A percentile compares a stretch with the other conserved stretches of the same genome.
phyloP scores from a whole-genome alignment of 2,797 vertebrate genomes.

The Dallia pectoralis region DNA sequence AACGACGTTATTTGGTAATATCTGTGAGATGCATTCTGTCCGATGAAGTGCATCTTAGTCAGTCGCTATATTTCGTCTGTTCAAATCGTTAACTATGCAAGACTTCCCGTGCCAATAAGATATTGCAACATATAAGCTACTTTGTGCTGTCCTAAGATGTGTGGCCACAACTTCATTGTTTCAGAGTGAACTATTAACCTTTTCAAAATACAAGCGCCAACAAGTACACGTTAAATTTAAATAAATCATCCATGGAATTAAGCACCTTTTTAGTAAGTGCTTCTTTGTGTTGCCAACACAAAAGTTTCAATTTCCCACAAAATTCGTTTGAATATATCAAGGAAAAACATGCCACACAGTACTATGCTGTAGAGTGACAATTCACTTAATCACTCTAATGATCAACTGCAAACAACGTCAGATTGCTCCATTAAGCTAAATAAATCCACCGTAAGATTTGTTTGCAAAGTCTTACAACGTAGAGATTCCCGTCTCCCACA shows the following conservation, averaged over 20 bases:
- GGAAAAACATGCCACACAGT: too few species aligned
- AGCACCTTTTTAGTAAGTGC: too few species aligned
- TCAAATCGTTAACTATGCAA: conserved; percentile 14
- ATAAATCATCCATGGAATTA: too few species aligned
- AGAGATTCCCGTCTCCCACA: conserved; percentile 17
- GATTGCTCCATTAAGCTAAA: neutral
- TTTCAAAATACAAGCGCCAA: conserved; percentile 59
- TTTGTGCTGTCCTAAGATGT: conserved; percentile 61
- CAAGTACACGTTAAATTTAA: conserved; percentile 42
- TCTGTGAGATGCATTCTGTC: conserved; percentile 29
- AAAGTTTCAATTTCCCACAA: conserved; percentile 35
- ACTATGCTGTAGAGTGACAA: too few species aligned
- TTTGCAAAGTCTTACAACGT: conserved; percentile 3
- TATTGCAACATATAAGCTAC: neutral
- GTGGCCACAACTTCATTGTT: conserved; percentile 56
- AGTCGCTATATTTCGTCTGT: conserved; percentile 28
- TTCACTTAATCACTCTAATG: too few species aligned
- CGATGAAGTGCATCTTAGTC: conserved; percentile 25
- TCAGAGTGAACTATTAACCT: conserved; percentile 54
- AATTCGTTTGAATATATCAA: neutral
- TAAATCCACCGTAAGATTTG: conserved; percentile 13
- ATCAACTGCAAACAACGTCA: neutral
- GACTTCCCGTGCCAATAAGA: neutral
- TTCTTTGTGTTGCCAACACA: too few species aligned
- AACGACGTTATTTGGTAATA: neutral